Evolutionary conservation across 2,113 vertebrate genomes (phyloP), one percentile per base, ranked within the genome.

Genomic region (Rhabdornis inornatus): DNA sequence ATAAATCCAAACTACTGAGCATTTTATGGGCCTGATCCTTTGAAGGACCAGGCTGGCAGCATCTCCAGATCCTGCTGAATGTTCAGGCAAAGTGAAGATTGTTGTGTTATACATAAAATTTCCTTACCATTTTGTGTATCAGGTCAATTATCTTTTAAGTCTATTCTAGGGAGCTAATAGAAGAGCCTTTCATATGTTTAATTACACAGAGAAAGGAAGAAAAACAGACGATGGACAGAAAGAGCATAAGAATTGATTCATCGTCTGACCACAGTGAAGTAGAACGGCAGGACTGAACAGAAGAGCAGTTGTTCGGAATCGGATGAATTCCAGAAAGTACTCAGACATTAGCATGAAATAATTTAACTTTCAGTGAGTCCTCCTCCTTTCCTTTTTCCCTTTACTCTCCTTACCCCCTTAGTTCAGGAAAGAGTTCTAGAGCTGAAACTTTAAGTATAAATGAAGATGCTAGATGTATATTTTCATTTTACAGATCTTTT

Each of bases 131-230:
- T 91, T 75, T 87, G 56, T 87, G 72, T 31, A 60, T 64, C 12
- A 52, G 31, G 19, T 52, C 66, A 93, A 40, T 88, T 11, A 52
- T 64, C 47, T 92, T 83, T 89, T 68, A 93, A 90, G 40, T 56
- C 59, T 35, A n/a, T 21, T 60, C 28, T 39, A 12, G 33, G 57
- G 25, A 70, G 15, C 20, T 90, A 83, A 77, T 76, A 64, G 37
- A 76, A 91, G 45, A 83, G 42, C 39, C 39, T 83, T 85, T 85
- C 11, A 40, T 25, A 70, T 69, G 49, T 53, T 84, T 90, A 87
- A 94, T 95, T 90, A 92, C 45, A 39, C 22, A 70, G 42, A 72
- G 63, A 95, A 93, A 93, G 92, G 86, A 96, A 97, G 60, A 53
- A 90, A 95, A 94, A 28, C n/a, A 93, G 86, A 90, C 88, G 92